Conservation (phyloP, 2,888 invertebrate genomes). For the Pandemis corylana region DNA sequence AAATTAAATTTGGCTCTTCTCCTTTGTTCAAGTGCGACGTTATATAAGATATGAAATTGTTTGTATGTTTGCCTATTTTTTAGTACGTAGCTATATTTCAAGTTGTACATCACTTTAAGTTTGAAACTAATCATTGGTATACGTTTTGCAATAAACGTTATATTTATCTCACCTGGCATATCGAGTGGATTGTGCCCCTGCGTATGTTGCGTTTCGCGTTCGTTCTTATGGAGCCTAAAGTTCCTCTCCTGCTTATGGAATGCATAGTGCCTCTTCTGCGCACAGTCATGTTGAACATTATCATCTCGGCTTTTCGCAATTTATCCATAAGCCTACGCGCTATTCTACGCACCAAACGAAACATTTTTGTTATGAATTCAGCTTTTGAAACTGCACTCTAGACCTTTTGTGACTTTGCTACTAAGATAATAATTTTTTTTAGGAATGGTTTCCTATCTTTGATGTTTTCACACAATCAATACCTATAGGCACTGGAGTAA, state of each 20-base stretch:
- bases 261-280: conserved; percentile 66
- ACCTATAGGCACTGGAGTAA: not conserved
- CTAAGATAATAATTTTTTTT: not conserved
- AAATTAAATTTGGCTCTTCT: no score
- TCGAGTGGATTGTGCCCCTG: conserved; percentile 71
- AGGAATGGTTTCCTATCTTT: not conserved
- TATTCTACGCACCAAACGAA: conserved; percentile 63
- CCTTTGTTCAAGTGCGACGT: no score
- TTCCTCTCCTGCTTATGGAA: conserved; percentile 59
- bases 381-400: conserved; percentile 6
- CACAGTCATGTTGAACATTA: conserved; percentile 64
- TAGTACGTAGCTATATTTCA: no score
- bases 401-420: not conserved
- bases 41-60: no score
- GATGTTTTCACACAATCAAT: not conserved
- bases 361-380: conserved; percentile 55
- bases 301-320: conserved; percentile 64
- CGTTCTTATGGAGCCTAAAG: conserved; percentile 19
- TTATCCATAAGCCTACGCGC: conserved; percentile 62
- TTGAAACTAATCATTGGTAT: not conserved
- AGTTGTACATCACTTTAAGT: no score
- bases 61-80: no score
- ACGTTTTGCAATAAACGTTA: not conserved
- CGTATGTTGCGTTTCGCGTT: conserved; percentile 50
- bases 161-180: conserved; percentile 70